These are phyloP conservation scores for Candidula unifasciata DNA, from an alignment of 2,888 invertebrate genomes.

Conservation along the genomic window DNA sequence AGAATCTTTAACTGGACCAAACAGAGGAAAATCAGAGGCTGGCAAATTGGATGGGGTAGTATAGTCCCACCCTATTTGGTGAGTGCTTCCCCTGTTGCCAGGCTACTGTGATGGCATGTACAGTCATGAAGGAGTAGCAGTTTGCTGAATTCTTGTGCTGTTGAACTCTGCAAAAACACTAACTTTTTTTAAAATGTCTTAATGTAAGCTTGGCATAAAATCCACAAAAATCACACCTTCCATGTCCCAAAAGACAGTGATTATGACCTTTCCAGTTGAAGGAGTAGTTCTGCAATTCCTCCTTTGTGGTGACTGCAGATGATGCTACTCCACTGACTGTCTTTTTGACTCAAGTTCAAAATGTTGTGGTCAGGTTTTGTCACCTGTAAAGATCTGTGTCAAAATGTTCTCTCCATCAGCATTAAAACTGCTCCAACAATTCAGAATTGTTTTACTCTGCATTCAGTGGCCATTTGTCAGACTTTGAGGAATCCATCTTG, in stretches of 20 bases:
- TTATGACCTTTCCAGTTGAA: slow-evolving; percentile 11
- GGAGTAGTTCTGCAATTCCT: neutral
- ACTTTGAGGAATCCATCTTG: neutral
- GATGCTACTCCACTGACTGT: slow-evolving; percentile 15
- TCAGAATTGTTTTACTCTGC: neutral
- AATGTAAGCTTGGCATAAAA: slow-evolving; percentile 20
- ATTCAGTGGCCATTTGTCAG: neutral
- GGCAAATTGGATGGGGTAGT: slow-evolving; percentile 2
- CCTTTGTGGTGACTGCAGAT: slow-evolving; percentile 4
- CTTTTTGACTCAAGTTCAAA: slow-evolving; percentile 22
- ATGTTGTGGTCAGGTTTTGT: slow-evolving; percentile 16
- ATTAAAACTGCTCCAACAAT: slow-evolving; percentile 19
- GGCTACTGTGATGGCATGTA: slow-evolving; percentile 1
- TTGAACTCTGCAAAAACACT: slow-evolving; percentile 7
- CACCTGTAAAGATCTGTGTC: slow-evolving; percentile 1
- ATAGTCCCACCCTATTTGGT: neutral
- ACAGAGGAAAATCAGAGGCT: no score
- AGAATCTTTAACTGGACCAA: no score
- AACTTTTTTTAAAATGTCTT: neutral
- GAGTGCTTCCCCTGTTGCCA: neutral
- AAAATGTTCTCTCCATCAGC: neutral
- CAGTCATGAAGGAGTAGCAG: slow-evolving; percentile 9
- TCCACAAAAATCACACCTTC: slow-evolving; percentile 18
- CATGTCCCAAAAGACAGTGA: slow-evolving; percentile 8
- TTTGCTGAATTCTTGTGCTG: slow-evolving; percentile 27